Base-by-base conservation (phyloP, 2,113 vertebrate genomes). In the Coregonus clupeaformis region DNA sequence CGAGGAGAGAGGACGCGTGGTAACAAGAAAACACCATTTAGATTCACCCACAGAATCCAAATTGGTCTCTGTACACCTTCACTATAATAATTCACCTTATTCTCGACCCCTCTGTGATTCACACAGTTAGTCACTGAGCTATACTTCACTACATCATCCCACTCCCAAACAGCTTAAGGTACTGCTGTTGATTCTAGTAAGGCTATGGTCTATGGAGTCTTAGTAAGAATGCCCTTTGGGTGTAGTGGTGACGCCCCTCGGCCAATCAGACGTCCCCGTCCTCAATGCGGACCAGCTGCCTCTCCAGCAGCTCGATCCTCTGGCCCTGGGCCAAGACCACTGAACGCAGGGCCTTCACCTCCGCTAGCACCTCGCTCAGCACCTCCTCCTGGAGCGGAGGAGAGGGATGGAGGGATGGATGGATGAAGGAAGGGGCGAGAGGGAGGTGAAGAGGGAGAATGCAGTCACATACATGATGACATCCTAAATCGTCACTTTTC, bases 291-390 rank as follows among this genome's bases (percentile, higher is more conserved):
- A 94, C 92, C 16, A 97, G 90, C 89, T 97, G 96, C 75, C 93
- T 91, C 89, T 97, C 96, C 76, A 97, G 92, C 45, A 92, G 76
- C 78, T 93, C 85, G 3, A 97, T 96, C 25, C 96, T 94, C 86
- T 94, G 94, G 25, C 92, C 95, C 84, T 97, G 96, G 63, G 95
- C 95, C 13, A 93, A 90, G 60, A 97, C 95, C n/a, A 95, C 90
- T 0, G 89, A 85, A 0, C 94, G 90, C 29, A 97, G 81, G 0
- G 91, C 88, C 65, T 90, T 93, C 67, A 97, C 91, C 85, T 97
- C 96, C 62, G 90, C 92, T 68, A 97, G 81, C 83, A 96, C 85
- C 45, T 96, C 94, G 13, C 91, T 88, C 74, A 95, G 82, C 47
- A 92, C 66, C 0, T 94, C 91, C 0, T 95, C 95, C 96, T 97